Evolutionary conservation across 1,140 invertebrate species (phyloP).

Genomic region (Samia ricini): DNA sequence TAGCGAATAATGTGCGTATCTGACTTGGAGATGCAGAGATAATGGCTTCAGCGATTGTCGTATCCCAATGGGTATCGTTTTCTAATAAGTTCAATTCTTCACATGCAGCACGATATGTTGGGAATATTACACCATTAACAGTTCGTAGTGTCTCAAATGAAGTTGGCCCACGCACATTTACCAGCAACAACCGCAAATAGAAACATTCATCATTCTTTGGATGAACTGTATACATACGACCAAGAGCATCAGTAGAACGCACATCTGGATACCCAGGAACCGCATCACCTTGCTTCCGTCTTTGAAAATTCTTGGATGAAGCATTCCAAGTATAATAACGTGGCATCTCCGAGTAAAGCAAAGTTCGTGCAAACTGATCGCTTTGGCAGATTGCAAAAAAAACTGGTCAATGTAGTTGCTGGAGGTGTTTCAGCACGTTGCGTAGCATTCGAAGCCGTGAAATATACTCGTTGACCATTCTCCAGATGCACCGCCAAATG

Average conservation of each 20-base stretch:
- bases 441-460: constrained; percentile 8
- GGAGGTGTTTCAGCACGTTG: constrained; percentile 8
- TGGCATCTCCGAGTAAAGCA: constrained; percentile 11
- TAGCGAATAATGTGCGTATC: no score
- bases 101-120: constrained; percentile 4
- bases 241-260: no score
- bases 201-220: constrained; percentile 5
- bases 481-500: constrained; percentile 18
- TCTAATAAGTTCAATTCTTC: no score
- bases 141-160: constrained; percentile 4
- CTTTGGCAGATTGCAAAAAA: constrained; percentile 4
- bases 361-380: constrained; percentile 6
- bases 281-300: constrained; percentile 7
- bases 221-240: constrained; percentile 6
- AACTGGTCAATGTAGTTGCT: constrained; percentile 12
- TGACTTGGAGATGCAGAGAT: no score
- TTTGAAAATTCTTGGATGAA: constrained; percentile 5
- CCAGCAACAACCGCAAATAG: constrained; percentile 5
- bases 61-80: neutral
- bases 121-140: constrained; percentile 5
- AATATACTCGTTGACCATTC: constrained; percentile 18
- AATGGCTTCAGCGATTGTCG: no score
- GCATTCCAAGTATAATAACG: constrained; percentile 12
- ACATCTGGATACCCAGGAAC: constrained; percentile 3
- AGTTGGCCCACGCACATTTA: constrained; percentile 2